phyloP scores from a whole-genome alignment of 2,113 vertebrate genomes.

The Narcine bancroftii region DNA sequence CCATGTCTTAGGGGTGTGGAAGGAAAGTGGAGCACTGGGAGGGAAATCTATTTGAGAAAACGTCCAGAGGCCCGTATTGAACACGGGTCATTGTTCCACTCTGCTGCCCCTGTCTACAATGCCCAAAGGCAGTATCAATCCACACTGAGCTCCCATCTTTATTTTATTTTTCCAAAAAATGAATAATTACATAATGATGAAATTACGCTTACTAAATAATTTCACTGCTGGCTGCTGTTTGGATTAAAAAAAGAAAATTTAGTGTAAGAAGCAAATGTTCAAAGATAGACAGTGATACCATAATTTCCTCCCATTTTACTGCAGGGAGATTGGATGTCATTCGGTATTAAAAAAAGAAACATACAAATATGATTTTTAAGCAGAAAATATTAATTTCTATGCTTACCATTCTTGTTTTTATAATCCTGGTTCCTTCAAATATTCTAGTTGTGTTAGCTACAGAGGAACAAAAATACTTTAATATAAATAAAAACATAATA shows the following conservation, averaged over 20 bases:
- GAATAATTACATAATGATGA: neutral
- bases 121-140: neutral
- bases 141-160: neutral
- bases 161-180: neutral
- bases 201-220: neutral
- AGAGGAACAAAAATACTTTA: conserved; percentile 39
- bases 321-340: no score
- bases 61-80: no score
- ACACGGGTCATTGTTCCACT: no score
- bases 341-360: no score
- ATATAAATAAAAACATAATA: neutral
- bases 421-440: conserved; percentile 92
- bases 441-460: conserved; percentile 91
- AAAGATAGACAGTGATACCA: neutral
- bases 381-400: neutral
- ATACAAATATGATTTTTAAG: neutral
- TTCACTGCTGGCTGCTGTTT: neutral
- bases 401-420: conserved; percentile 97
- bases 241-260: neutral
- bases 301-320: neutral
- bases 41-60: no score
- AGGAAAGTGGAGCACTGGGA: no score
- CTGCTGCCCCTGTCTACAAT: no score
- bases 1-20: no score
- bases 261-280: neutral